Conservation (phyloP, 1,140 invertebrate genomes). For the Aphelinus atriplicis region DNA sequence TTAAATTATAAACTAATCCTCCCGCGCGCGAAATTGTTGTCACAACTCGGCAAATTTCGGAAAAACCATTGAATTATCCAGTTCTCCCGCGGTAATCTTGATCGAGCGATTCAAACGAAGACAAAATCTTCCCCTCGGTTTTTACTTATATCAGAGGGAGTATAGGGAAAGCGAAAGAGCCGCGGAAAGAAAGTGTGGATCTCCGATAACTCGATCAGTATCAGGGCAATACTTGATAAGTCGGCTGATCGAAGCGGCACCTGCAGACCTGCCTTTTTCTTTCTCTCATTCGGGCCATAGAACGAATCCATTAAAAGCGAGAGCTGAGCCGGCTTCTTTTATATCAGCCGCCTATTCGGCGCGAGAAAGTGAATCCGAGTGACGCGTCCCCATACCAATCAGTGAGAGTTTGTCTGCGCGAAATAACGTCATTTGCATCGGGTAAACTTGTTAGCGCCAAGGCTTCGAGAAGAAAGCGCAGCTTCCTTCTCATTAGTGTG, state of each 20-base stretch:
- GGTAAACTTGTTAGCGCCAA: background rate
- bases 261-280: background rate
- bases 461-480: background rate
- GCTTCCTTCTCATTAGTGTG: too few relatives aligned
- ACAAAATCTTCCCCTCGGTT: too few relatives aligned
- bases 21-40: too few relatives aligned
- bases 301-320: constrained; percentile 43
- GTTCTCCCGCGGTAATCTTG: too few relatives aligned
- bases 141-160: constrained; percentile 23
- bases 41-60: too few relatives aligned
- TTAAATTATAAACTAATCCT: too few relatives aligned
- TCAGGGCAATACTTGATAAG: constrained; percentile 50
- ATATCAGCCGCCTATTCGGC: constrained; percentile 9
- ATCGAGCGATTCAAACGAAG: too few relatives aligned
- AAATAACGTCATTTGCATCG: constrained; percentile 30
- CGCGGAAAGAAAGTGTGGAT: constrained; percentile 11
- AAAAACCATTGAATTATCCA: too few relatives aligned
- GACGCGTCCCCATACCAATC: constrained; percentile 16
- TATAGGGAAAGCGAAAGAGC: constrained; percentile 35
- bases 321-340: constrained; percentile 19
- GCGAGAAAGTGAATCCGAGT: background rate
- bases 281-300: constrained; percentile 18
- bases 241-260: constrained; percentile 41
- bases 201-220: constrained; percentile 51
- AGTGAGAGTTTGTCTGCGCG: constrained; percentile 29